These are phyloP conservation scores for Holothuria scabra DNA, from an alignment of 53 echinoderm and acorn worm species.

Conservation along the genomic window DNA sequence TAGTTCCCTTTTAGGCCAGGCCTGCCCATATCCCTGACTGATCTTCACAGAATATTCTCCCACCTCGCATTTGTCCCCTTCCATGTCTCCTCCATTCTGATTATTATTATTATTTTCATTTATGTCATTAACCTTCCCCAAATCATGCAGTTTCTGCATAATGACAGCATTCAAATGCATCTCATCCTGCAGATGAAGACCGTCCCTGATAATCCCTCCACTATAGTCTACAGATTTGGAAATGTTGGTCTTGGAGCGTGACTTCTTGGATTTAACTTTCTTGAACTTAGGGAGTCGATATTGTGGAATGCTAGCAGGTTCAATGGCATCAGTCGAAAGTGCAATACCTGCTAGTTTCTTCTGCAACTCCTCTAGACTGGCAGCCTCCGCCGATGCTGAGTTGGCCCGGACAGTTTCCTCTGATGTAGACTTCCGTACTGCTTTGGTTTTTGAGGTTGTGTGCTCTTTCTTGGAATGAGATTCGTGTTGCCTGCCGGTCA, in stretches of 20 bases:
- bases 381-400: constrained; percentile 38
- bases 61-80: neutral
- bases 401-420: constrained; percentile 48
- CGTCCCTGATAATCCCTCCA: constrained; percentile 52
- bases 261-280: constrained; percentile 52
- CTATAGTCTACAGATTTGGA: constrained; percentile 41
- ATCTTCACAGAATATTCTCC: constrained; percentile 20
- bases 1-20: constrained; percentile 42
- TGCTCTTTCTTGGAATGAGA: constrained; percentile 26
- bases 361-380: constrained; percentile 88
- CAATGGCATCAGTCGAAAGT: constrained; percentile 27
- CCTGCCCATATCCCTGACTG: constrained; percentile 1
- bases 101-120: constrained; percentile 16
- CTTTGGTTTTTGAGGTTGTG: constrained; percentile 37
- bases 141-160: constrained; percentile 22
- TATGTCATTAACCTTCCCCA: neutral
- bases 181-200: constrained; percentile 60
- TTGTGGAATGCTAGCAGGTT: constrained; percentile 3
- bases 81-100: neutral
- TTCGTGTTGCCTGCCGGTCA: constrained; percentile 62
- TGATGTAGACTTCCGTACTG: constrained; percentile 39
- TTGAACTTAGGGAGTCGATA: constrained; percentile 42
- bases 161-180: constrained; percentile 54
- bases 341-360: constrained; percentile 94
- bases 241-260: constrained; percentile 37